phyloP scores from a whole-genome alignment of 2,888 invertebrate species.

The Monopis laevigella region DNA sequence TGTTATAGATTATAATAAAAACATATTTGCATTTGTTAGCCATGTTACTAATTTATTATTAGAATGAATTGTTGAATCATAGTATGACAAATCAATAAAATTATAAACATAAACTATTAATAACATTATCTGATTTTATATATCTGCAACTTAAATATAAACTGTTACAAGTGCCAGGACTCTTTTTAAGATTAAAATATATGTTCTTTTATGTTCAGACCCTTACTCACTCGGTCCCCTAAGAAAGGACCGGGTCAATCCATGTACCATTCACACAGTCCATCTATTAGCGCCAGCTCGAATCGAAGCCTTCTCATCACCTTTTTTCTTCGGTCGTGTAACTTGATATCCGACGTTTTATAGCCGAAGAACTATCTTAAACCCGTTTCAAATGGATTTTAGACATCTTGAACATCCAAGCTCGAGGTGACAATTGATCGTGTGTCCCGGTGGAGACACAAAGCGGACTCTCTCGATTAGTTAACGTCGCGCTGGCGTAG shows the following conservation, averaged over 20 bases:
- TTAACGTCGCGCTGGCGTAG: constrained; percentile 57
- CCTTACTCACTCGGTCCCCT: no score
- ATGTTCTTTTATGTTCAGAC: no score
- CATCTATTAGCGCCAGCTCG: constrained; percentile 51
- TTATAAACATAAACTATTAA: no score
- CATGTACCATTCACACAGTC: constrained; percentile 30
- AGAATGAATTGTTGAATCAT: no score
- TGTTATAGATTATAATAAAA: no score
- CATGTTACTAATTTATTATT: no score
- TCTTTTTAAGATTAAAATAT: no score
- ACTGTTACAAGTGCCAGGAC: no score
- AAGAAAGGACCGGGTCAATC: constrained; percentile 25
- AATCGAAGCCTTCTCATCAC: constrained; percentile 48
- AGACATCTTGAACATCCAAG: constrained; percentile 44
- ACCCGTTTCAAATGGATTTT: constrained; percentile 54
- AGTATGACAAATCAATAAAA: no score
- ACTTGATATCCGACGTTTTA: constrained; percentile 61
- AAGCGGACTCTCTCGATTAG: constrained; percentile 60
- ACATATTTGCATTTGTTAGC: no score
- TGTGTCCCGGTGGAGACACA: constrained; percentile 47
- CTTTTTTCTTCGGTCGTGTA: constrained; percentile 49
- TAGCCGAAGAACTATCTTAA: constrained; percentile 44
- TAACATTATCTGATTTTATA: no score
- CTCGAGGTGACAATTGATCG: constrained; percentile 62
- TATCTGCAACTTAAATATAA: no score